Base-by-base conservation (phyloP, 2,888 invertebrate genomes). In the Andrena camellia region DNA sequence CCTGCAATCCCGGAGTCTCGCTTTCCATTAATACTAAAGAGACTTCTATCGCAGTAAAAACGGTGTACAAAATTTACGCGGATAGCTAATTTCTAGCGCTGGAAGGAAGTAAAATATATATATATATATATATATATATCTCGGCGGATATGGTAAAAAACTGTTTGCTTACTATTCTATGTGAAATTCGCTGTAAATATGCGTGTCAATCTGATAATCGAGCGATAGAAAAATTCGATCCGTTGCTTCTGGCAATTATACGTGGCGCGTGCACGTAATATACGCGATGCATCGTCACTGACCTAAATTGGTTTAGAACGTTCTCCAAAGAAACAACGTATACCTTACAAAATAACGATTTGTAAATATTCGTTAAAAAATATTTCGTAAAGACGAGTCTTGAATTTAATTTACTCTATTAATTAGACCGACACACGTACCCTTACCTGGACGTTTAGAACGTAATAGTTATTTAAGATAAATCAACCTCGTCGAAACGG, bases 121-220 rank as follows among this genome's bases (percentile, higher is more conserved):
- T 59, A 68, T 67, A 54, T 67, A 84, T 64, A 60, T 78, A 68
- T 54, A 23, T 79, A 78, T 66, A 50, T 78, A 80, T 71, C 59
- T 85, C 69, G 74, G 85, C 78, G 80, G 81, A 90, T 90, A 89
- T 88, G 82, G 73, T 86, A 81, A 76, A 74, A 75, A 79, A 78
- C 81, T 82, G 78, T 75, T 57, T 70, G 81, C 66, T 86, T 79
- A 64, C 63, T 63, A 66, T 76, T 71, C 50, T 82, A 77, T 54
- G 57, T 70, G 66, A 70, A 77, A 84, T 79, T 69, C 50, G 60
- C 33, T 59, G 73, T 82, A 23, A 69, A 75, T 81, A 75, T 63
- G n/a, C 52, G 42, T 62, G 48, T 83, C 68, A 42, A 50, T 73
- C 42, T 7, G 20, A 20, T 64, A 33, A 72, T 72, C 20, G 62